Evolutionary conservation across 1,140 invertebrate genomes (phyloP), one percentile per base, ranked within the genome.

Genomic region (Orussus abietinus): DNA sequence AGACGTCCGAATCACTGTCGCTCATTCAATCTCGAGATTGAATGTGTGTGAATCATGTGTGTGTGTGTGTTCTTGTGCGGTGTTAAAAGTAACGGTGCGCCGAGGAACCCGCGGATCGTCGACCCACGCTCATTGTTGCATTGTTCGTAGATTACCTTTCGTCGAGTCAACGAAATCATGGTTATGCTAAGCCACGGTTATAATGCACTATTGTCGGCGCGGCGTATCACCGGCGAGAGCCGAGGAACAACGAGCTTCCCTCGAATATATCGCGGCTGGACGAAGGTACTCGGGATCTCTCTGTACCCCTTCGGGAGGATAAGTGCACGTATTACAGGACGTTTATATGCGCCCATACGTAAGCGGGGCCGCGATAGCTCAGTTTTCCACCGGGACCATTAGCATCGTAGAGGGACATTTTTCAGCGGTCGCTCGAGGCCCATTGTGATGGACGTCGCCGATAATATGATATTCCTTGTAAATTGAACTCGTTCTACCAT

Each of bases 41-140:
- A 25, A 25, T 6, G n/a, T 25, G n/a, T 6, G 22, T 7, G 22
- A 25, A 25, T 25, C n/a, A 25, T 25, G n/a, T 25, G n/a, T n/a
- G 22, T 25, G n/a, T 25, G 22, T 25, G 22, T n/a, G 22, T 25
- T 25, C n/a, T 7, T 7, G 22, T n/a, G 22, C 22, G 6, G 22
- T 25, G 6, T 6, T 7, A 25, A 25, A 25, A 25, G 6, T 6
- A 25, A 25, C 6, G 6, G n/a, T 6, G 22, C 22, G 6, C 22
- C 22, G 22, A 7, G 6, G n/a, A n/a, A 7, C n/a, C 22, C 6
- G 22, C n/a, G 22, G n/a, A n/a, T n/a, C n/a, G 22, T n/a, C 56
- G 39, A 45, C 54, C 54, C 48, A 57, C 57, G 54, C 57, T 53
- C 52, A 59, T 59, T 59, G 57, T 59, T 59, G 51, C 47, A 59